Evolutionary conservation across 1,140 invertebrate genomes (phyloP).

Genomic region (Cotesia chilonis): DNA sequence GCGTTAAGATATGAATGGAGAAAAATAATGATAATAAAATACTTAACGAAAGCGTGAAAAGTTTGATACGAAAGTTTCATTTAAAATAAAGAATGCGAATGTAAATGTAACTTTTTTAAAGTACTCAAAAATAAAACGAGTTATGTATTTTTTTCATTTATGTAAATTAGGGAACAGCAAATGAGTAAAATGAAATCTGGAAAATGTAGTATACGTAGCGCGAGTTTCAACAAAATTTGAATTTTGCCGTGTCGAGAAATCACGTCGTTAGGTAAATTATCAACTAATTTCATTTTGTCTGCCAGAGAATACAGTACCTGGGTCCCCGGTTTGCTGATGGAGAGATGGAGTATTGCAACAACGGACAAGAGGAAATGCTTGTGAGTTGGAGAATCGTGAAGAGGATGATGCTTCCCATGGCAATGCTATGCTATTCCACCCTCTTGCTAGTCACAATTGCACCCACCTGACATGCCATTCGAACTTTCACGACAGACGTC

Average conservation of each 20-base stretch:
- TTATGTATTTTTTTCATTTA: background rate
- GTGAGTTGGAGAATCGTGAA: slow-evolving; percentile 18
- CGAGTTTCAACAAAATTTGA: slow-evolving; percentile 27
- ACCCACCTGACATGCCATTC: slow-evolving; percentile 20
- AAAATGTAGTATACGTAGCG: background rate
- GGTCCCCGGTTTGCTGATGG: too few relatives aligned
- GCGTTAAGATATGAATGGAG: too few relatives aligned
- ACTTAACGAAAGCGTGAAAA: too few relatives aligned
- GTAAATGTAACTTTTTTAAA: too few relatives aligned
- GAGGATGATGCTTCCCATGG: slow-evolving; percentile 26
- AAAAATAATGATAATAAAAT: too few relatives aligned
- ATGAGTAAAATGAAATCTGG: background rate
- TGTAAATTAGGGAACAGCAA: background rate
- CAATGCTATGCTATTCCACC: slow-evolving; percentile 29
- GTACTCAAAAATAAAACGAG: background rate
- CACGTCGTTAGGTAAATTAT: slow-evolving; percentile 35
- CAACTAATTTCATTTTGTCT: slow-evolving; percentile 31
- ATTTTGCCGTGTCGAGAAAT: slow-evolving; percentile 30
- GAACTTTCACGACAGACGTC: slow-evolving; percentile 26
- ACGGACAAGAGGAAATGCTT: slow-evolving; percentile 25
- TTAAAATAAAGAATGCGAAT: too few relatives aligned
- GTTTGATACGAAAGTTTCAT: too few relatives aligned
- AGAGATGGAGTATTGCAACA: background rate
- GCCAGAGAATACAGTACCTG: background rate
- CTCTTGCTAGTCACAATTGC: slow-evolving; percentile 23